Percentiles rank a stretch among this genome's conserved stretches.
Evolutionary conservation across 2,113 vertebrate species (phyloP).

Genomic region (Scalopus aquaticus): DNA sequence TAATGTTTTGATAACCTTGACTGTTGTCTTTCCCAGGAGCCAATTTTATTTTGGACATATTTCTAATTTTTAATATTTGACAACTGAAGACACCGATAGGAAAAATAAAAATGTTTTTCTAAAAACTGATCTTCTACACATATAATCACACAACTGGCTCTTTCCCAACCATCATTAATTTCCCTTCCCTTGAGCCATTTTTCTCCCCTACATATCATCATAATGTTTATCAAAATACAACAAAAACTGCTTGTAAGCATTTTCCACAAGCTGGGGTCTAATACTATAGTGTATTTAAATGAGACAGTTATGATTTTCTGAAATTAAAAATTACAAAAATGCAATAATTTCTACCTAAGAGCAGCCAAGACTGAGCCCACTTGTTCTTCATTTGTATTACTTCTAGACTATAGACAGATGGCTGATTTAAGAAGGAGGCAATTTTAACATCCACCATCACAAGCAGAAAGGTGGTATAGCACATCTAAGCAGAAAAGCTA

Average conservation of each 20-base stretch:
- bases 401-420: constrained; percentile 61
- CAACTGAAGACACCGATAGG: constrained; percentile 21
- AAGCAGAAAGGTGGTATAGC: constrained; percentile 37
- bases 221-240: constrained; percentile 43
- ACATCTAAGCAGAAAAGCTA: constrained; percentile 39
- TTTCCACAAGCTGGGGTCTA: constrained; percentile 42
- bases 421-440: constrained; percentile 47
- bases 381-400: constrained; percentile 20
- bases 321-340: constrained; percentile 49
- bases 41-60: constrained; percentile 51
- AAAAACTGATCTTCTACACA: constrained; percentile 34
- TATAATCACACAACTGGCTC: constrained; percentile 33
- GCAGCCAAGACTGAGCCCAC: neutral
- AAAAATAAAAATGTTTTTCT: constrained; percentile 52
- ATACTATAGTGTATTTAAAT: constrained; percentile 40
- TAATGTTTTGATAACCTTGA: constrained; percentile 65
- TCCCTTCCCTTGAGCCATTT: constrained; percentile 57
- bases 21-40: constrained; percentile 49
- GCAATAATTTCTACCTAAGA: neutral
- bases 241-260: constrained; percentile 44
- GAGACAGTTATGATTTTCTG: neutral
- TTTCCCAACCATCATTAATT: constrained; percentile 40
- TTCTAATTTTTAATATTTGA: constrained; percentile 65
- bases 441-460: constrained; percentile 53
- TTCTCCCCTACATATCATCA: constrained; percentile 27